A percentile compares a stretch with the other conserved stretches of the same genome.
These are phyloP conservation scores for Gisinianus flammeolus DNA, from an alignment of 2,888 invertebrate genomes.

Conservation along the genomic window DNA sequence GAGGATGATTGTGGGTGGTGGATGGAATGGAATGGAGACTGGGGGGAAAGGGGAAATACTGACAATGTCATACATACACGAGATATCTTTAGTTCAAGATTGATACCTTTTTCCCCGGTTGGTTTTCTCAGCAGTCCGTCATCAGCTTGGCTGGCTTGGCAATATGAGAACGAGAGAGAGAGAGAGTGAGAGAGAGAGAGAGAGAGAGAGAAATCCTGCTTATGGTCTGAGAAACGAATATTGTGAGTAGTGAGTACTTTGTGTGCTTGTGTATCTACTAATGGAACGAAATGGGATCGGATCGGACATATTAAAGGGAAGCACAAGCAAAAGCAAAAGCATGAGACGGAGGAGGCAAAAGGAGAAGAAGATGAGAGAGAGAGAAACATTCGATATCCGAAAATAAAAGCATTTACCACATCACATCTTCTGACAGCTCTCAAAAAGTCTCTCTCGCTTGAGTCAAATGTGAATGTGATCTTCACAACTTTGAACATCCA, in stretches of 20 bases:
- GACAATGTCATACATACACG: no score
- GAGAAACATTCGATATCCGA: conserved; percentile 51
- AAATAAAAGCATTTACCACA: conserved; percentile 57
- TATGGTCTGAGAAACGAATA: no score
- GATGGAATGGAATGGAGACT: no score
- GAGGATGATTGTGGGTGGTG: no score
- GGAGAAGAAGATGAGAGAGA: not conserved
- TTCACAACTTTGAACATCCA: not conserved
- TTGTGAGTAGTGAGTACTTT: not conserved
- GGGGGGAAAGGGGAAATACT: no score
- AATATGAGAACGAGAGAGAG: no score
- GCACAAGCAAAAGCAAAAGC: not conserved
- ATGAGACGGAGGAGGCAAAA: not conserved
- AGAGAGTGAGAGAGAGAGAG: not conserved
- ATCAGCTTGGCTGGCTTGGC: no score
- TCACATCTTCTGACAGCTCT: conserved; percentile 49
- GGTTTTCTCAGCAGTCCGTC: no score
- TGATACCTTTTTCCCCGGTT: not conserved
- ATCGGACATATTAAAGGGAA: conserved; percentile 23
- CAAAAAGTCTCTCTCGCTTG: conserved; percentile 28
- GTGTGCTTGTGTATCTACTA: conserved; percentile 33
- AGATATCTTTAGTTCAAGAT: no score
- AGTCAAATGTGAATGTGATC: conserved; percentile 33
- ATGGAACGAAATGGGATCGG: conserved; percentile 56
- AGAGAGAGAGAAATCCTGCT: not conserved